These are phyloP conservation scores for Caenorhabditis japonica DNA, from an alignment of 2,888 invertebrate species.

Conservation along the genomic window DNA sequence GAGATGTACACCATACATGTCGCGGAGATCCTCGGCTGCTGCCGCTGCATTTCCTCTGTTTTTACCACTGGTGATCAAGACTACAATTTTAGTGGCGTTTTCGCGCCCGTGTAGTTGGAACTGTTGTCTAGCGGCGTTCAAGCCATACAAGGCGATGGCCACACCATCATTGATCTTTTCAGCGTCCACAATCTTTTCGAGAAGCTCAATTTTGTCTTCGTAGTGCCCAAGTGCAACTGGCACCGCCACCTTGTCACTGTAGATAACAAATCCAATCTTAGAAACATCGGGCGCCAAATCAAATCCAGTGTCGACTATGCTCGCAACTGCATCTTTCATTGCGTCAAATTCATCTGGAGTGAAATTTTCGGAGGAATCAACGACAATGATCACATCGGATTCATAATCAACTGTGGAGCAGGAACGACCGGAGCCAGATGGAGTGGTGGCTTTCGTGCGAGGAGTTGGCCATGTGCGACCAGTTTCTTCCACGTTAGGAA, in stretches of 20 bases:
- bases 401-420: slow-evolving; percentile 49
- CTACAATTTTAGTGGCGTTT: slow-evolving; percentile 70
- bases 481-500: slow-evolving; percentile 57
- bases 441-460: slow-evolving; percentile 47
- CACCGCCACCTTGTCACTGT: slow-evolving; percentile 75
- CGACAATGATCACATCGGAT: slow-evolving; percentile 72
- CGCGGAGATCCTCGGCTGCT: slow-evolving; percentile 72
- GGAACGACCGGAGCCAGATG: slow-evolving; percentile 21
- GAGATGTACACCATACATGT: slow-evolving; percentile 69
- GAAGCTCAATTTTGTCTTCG: slow-evolving; percentile 75
- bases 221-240: slow-evolving; percentile 76
- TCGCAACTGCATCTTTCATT: slow-evolving; percentile 72
- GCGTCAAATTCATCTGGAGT: slow-evolving; percentile 66
- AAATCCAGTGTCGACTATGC: slow-evolving; percentile 74
- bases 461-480: slow-evolving; percentile 55
- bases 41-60: slow-evolving; percentile 75
- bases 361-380: slow-evolving; percentile 76
- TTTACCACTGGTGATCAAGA: slow-evolving; percentile 74
- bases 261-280: slow-evolving; percentile 74
- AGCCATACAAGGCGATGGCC: slow-evolving; percentile 73
- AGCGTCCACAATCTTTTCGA: slow-evolving; percentile 71
- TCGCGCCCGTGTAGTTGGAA: slow-evolving; percentile 74
- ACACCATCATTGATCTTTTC: slow-evolving; percentile 69
- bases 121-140: slow-evolving; percentile 75
- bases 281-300: slow-evolving; percentile 75